These are phyloP conservation scores for Deladenus siricidicola DNA, from an alignment of 2,888 invertebrate species.

Conservation along the genomic window DNA sequence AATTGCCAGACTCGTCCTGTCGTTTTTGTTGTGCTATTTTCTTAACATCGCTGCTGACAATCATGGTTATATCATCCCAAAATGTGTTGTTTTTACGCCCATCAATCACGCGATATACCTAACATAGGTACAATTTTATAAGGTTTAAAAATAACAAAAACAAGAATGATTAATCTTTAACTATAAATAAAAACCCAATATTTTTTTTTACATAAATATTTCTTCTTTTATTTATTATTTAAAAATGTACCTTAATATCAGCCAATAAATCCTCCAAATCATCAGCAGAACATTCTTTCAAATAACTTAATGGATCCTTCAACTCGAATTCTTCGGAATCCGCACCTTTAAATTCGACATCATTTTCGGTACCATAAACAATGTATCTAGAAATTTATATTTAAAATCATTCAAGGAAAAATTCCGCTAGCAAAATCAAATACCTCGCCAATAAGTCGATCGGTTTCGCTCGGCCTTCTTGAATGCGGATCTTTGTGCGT, in stretches of 20 bases:
- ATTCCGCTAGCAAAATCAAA: too few species aligned
- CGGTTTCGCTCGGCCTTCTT: conserved; percentile 92
- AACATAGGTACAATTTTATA: conserved; percentile 2
- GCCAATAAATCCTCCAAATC: conserved; percentile 91
- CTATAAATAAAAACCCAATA: too few species aligned
- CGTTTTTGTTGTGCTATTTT: conserved; percentile 22
- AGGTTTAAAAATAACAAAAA: background rate
- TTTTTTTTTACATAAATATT: too few species aligned
- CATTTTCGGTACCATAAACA: conserved; percentile 20
- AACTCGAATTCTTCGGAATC: conserved; percentile 89
- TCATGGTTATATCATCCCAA: conserved; percentile 32
- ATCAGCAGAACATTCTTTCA: conserved; percentile 74
- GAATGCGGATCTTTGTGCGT: conserved; percentile 85
- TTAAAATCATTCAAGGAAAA: background rate
- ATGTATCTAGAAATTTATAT: conserved; percentile 29
- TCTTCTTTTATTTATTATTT: too few species aligned
- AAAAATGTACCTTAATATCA: conserved; percentile 69
- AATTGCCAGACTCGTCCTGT: conserved; percentile 62
- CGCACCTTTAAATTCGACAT: conserved; percentile 12
- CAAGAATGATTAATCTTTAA: background rate
- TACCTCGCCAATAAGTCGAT: conserved; percentile 95
- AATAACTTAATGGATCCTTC: conserved; percentile 92
- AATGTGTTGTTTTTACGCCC: conserved; percentile 21
- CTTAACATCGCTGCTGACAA: conserved; percentile 27
- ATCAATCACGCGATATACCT: conserved; percentile 19